phyloP scores from a whole-genome alignment of 2,888 invertebrate species.

The Sisyra nigra region DNA sequence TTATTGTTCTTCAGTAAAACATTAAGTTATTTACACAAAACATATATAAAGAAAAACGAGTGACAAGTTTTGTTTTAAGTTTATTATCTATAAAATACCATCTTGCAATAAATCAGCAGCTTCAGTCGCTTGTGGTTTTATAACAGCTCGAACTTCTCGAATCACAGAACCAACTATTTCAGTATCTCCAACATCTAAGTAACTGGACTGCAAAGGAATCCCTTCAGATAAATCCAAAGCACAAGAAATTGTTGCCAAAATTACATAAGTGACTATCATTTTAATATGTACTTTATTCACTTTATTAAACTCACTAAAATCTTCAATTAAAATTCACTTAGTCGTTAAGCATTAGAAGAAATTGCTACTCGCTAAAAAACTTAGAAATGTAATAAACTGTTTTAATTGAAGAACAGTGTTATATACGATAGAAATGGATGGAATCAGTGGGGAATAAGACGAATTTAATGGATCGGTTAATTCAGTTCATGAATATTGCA shows the following conservation, averaged over 20 bases:
- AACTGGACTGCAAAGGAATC: slow-evolving; percentile 15
- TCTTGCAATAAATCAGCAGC: slow-evolving; percentile 21
- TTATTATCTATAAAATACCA: slow-evolving; percentile 16
- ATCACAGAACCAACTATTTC: slow-evolving; percentile 38
- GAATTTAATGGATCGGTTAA: no score
- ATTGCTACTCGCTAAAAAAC: no score
- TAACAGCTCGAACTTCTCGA: slow-evolving; percentile 33
- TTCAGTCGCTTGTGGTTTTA: slow-evolving; percentile 13
- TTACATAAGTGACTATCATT: slow-evolving; percentile 5
- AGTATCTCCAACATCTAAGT: slow-evolving; percentile 30
- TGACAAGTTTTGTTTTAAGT: not conserved
- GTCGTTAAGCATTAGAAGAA: no score
- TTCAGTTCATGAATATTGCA: no score
- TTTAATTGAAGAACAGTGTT: no score
- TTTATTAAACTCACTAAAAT: not conserved
- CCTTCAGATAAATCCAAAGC: slow-evolving; percentile 8
- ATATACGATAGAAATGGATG: no score
- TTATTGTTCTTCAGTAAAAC: no score
- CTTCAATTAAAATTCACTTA: no score
- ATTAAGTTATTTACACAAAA: no score
- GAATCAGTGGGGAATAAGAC: no score
- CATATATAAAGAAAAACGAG: not conserved
- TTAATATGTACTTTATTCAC: not conserved
- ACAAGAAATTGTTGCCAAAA: slow-evolving; percentile 11
- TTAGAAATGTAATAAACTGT: no score